These are phyloP conservation scores for Argyresthia albistria DNA, from an alignment of 2,888 invertebrate species.

Conservation along the genomic window DNA sequence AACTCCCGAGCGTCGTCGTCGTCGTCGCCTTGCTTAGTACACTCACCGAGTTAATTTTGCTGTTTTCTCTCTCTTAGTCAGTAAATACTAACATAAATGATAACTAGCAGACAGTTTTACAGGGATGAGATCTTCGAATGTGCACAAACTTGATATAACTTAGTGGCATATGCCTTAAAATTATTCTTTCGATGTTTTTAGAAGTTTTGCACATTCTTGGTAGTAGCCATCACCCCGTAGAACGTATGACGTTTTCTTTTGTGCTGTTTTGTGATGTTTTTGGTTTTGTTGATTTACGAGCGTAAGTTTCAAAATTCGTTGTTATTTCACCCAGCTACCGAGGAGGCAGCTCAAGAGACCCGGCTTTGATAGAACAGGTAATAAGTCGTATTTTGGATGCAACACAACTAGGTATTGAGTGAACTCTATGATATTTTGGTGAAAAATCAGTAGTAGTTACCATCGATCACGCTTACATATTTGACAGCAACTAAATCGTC, in stretches of 20 bases:
- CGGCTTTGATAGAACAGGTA: slow-evolving; percentile 74
- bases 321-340: slow-evolving; percentile 73
- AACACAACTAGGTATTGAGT: slow-evolving; percentile 28
- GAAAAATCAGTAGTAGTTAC: no score
- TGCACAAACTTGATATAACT: background rate
- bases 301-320: slow-evolving; percentile 67
- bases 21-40: slow-evolving; percentile 46
- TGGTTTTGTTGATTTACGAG: slow-evolving; percentile 61
- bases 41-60: slow-evolving; percentile 66
- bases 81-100: slow-evolving; percentile 14
- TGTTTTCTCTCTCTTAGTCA: slow-evolving; percentile 46
- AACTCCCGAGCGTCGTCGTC: slow-evolving; percentile 13
- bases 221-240: slow-evolving; percentile 19
- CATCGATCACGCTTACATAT: no score
- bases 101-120: slow-evolving; percentile 41
- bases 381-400: slow-evolving; percentile 54
- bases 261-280: slow-evolving; percentile 69
- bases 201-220: background rate
- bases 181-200: background rate
- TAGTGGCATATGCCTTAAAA: background rate
- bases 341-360: slow-evolving; percentile 73
- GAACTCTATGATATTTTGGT: no score
- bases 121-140: slow-evolving; percentile 17
- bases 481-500: no score
- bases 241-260: slow-evolving; percentile 45